A percentile compares a stretch with the other conserved stretches of the same genome.
These are phyloP conservation scores for Electrona antarctica DNA, from an alignment of 2,113 vertebrate genomes.

Conservation along the genomic window DNA sequence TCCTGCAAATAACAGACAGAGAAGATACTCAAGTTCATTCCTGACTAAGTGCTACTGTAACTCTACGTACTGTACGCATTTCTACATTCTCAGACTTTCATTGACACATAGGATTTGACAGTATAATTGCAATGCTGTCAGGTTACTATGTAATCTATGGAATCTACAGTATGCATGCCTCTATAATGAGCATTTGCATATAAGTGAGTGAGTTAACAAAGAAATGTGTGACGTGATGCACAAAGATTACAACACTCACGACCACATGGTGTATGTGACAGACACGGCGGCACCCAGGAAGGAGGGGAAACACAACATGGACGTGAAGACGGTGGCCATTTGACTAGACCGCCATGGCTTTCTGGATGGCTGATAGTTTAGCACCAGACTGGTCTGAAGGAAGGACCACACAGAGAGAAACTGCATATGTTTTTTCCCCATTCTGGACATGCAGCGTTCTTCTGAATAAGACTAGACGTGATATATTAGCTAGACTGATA, in stretches of 20 bases:
- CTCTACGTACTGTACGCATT: too few relatives aligned
- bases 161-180: not conserved
- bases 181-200: not conserved
- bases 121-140: too few relatives aligned
- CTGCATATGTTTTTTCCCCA: not conserved
- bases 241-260: constrained; percentile 75
- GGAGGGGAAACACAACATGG: constrained; percentile 85
- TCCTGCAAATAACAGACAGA: constrained; percentile 61
- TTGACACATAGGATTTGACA: too few relatives aligned
- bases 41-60: not conserved
- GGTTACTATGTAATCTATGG: too few relatives aligned
- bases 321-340: constrained; percentile 84
- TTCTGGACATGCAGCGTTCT: not conserved
- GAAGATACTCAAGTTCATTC: not conserved
- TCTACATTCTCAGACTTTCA: too few relatives aligned
- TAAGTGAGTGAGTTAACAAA: not conserved
- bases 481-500: too few relatives aligned
- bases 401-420: not conserved
- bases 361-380: constrained; percentile 85
- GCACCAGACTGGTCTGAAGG: constrained; percentile 83
- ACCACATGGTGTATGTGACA: constrained; percentile 83
- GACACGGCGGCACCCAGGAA: constrained; percentile 81
- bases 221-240: too few relatives aligned
- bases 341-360: constrained; percentile 84
- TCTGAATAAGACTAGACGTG: too few relatives aligned